These are phyloP conservation scores for Apotomis betuletana DNA, from an alignment of 2,888 invertebrate species.

Conservation along the genomic window DNA sequence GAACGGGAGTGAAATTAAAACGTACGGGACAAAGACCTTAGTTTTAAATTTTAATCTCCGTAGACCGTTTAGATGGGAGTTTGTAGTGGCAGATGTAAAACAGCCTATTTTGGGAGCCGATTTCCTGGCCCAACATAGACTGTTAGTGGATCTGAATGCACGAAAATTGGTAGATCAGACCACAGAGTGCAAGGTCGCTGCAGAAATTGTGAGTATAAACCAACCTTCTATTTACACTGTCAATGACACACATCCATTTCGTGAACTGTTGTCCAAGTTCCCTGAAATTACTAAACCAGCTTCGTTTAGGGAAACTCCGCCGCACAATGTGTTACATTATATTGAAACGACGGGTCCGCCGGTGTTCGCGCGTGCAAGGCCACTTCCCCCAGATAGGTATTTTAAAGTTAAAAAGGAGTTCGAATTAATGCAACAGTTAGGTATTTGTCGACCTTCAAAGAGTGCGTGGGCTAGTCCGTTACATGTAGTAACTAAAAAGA, in stretches of 20 bases:
- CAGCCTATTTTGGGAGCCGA: constrained; percentile 24
- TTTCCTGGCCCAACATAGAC: constrained; percentile 38
- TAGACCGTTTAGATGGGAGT: constrained; percentile 36
- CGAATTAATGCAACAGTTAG: constrained; percentile 48
- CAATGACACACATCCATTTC: too few relatives aligned
- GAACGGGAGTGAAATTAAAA: constrained; percentile 41
- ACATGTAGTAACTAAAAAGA: constrained; percentile 47
- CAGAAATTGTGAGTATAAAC: constrained; percentile 2
- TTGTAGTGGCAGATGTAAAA: constrained; percentile 36
- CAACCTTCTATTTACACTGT: too few relatives aligned
- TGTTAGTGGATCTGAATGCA: constrained; percentile 37
- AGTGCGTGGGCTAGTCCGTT: constrained; percentile 56
- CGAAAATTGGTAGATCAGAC: constrained; percentile 35
- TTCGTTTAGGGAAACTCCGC: too few relatives aligned
- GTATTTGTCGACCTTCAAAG: constrained; percentile 53
- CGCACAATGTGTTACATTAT: neutral
- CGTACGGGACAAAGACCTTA: constrained; percentile 40
- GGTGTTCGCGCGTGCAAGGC: constrained; percentile 3
- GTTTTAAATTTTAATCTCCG: constrained; percentile 34
- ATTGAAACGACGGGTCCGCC: constrained; percentile 1
- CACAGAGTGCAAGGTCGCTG: constrained; percentile 27
- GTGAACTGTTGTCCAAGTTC: too few relatives aligned
- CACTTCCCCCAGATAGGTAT: constrained; percentile 19
- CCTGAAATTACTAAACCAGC: too few relatives aligned
- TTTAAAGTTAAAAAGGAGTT: constrained; percentile 26